phyloP scores from a whole-genome alignment of 2,888 invertebrate genomes.

The Crocallis elinguaria region DNA sequence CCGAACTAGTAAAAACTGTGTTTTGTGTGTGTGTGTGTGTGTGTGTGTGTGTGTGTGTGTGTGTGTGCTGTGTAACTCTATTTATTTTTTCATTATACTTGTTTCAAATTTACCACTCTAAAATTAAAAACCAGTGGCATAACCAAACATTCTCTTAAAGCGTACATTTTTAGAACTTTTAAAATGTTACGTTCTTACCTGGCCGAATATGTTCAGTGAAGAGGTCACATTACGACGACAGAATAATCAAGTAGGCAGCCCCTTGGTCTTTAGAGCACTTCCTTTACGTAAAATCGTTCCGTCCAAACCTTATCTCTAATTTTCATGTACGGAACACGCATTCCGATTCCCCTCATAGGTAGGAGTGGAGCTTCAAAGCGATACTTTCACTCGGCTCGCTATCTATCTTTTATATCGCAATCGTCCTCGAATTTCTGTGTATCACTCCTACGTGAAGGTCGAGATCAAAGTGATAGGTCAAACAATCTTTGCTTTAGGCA shows the following conservation, averaged over 20 bases:
- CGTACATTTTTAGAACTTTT: no score
- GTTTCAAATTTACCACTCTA: no score
- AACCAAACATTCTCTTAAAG: no score
- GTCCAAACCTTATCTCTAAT: slow-evolving; percentile 20
- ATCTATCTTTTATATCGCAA: slow-evolving; percentile 40
- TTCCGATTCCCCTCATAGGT: slow-evolving; percentile 22
- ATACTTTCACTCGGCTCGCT: slow-evolving; percentile 37
- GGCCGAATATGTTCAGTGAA: neutral
- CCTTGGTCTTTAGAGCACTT: slow-evolving; percentile 7
- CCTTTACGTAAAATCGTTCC: neutral
- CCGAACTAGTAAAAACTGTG: no score
- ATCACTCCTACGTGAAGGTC: slow-evolving; percentile 33
- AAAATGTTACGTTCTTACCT: no score
- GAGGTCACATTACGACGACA: slow-evolving; percentile 3
- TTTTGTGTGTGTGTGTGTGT: no score
- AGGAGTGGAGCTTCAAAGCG: slow-evolving; percentile 34
- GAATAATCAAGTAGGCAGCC: slow-evolving; percentile 10
- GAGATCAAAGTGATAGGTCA: slow-evolving; percentile 41
- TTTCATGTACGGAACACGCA: slow-evolving; percentile 18
- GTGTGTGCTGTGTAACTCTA: no score
- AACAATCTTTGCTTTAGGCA: slow-evolving; percentile 34
- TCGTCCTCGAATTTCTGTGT: slow-evolving; percentile 36
- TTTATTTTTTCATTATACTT: no score
- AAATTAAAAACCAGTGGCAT: no score
- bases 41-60: no score